phyloP scores from a whole-genome alignment of 2,888 invertebrate species.

The Ectemnius lituratus region DNA sequence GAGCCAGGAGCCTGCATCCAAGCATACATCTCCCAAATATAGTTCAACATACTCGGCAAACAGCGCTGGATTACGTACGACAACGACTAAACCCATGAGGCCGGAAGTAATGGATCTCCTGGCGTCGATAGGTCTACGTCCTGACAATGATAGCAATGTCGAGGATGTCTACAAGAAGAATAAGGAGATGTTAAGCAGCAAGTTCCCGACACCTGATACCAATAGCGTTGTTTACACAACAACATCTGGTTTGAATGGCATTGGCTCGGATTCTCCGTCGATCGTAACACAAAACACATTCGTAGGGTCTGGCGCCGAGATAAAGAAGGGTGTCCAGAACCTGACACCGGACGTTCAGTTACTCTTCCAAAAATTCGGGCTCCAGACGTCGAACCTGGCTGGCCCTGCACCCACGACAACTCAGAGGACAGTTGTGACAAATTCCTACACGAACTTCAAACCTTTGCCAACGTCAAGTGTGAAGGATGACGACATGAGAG shows the following conservation, averaged over 20 bases:
- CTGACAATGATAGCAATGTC: conserved; percentile 50
- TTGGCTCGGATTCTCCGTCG: conserved; percentile 46
- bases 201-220: conserved; percentile 52
- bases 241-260: conserved; percentile 43
- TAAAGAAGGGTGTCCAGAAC: conserved; percentile 69
- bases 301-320: conserved; percentile 52
- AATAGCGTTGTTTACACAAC: conserved; percentile 39
- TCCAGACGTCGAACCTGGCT: conserved; percentile 58
- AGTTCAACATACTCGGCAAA: conserved; percentile 53
- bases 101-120: conserved; percentile 75
- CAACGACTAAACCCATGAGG: conserved; percentile 63
- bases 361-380: conserved; percentile 72
- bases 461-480: conserved; percentile 75
- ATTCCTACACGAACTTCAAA: conserved; percentile 77
- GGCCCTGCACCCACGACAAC: conserved; percentile 55
- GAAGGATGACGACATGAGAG: conserved; percentile 75
- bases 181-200: conserved; percentile 43
- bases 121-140: conserved; percentile 77
- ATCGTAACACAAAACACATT: conserved; percentile 66
- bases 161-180: conserved; percentile 46
- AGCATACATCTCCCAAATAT: conserved; percentile 30
- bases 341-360: conserved; percentile 72
- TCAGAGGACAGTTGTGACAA: conserved; percentile 58
- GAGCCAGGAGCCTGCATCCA: conserved; percentile 40
- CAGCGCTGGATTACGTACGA: conserved; percentile 42